These are phyloP conservation scores for Trichoplusia ni DNA, from an alignment of 1,140 invertebrate genomes.

Conservation along the genomic window DNA sequence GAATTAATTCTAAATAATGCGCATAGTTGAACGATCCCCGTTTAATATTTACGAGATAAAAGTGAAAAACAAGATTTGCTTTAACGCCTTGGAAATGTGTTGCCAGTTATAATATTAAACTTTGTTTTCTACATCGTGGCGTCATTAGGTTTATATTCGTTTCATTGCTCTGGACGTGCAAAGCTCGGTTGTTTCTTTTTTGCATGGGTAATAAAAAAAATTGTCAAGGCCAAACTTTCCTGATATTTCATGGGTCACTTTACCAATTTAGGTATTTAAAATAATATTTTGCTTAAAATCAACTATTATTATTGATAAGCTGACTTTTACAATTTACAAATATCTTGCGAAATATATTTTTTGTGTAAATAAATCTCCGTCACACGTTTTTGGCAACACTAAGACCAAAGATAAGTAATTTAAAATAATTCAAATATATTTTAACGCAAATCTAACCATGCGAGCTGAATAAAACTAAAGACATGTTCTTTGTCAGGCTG, in stretches of 20 bases:
- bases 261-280: too few relatives aligned
- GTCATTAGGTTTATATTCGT: neutral
- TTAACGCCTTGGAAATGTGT: neutral
- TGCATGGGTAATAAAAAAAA: too few relatives aligned
- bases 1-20: slow-evolving; percentile 17
- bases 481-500: neutral
- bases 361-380: too few relatives aligned
- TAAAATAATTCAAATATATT: slow-evolving; percentile 12
- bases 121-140: neutral
- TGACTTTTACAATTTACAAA: too few relatives aligned
- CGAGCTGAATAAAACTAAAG: neutral
- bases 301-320: too few relatives aligned
- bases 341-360: too few relatives aligned
- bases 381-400: neutral
- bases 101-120: neutral
- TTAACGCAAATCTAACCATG: neutral
- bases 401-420: slow-evolving; percentile 8
- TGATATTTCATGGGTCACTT: too few relatives aligned
- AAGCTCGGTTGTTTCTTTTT: too few relatives aligned
- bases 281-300: too few relatives aligned
- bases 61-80: slow-evolving; percentile 13
- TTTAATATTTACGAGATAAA: slow-evolving; percentile 12
- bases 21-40: neutral
- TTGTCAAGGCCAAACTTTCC: too few relatives aligned
- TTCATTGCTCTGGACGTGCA: neutral